Percentiles rank a stretch among this genome's conserved stretches.
Conservation (phyloP, 2,888 invertebrate genomes). For the Melolontha melolontha region DNA sequence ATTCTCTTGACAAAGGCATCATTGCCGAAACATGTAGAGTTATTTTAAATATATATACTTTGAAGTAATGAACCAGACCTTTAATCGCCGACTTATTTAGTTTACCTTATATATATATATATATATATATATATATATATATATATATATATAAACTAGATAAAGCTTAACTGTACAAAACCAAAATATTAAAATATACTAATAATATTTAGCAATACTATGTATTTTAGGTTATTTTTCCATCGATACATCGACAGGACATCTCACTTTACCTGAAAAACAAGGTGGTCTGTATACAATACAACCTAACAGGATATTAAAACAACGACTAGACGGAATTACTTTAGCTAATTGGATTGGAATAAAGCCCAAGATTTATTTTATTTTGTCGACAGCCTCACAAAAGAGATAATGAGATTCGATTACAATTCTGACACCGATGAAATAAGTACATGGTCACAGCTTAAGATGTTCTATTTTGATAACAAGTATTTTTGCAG, state of each 20-base stretch:
- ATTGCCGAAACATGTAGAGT: no score
- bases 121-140: no score
- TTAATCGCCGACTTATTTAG: no score
- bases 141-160: no score
- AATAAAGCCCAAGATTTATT: constrained; percentile 60
- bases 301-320: constrained; percentile 52
- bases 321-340: constrained; percentile 61
- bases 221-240: neutral
- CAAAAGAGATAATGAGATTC: neutral
- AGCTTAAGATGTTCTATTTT: neutral
- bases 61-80: no score
- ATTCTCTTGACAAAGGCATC: no score
- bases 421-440: constrained; percentile 2
- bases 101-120: no score
- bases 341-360: constrained; percentile 85
- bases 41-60: no score
- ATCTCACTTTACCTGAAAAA: constrained; percentile 60
- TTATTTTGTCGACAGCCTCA: constrained; percentile 5
- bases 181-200: no score
- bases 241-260: neutral
- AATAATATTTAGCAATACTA: no score
- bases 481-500: constrained; percentile 5
- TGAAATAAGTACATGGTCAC: constrained; percentile 5
- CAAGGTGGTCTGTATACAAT: constrained; percentile 67
- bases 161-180: no score